phyloP scores from a whole-genome alignment of 2,113 vertebrate species.

The Euleptes europaea region DNA sequence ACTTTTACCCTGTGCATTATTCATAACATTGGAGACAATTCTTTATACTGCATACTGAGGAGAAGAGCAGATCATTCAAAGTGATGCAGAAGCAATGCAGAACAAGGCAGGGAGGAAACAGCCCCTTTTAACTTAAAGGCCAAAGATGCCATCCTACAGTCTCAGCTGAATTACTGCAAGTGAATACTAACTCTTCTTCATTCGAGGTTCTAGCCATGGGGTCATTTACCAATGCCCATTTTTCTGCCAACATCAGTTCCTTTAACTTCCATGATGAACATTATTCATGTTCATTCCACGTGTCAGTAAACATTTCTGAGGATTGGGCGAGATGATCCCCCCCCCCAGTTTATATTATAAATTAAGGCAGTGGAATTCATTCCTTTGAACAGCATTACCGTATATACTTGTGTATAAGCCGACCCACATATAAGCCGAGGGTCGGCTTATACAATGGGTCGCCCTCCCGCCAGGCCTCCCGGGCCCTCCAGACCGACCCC shows the following conservation, averaged over 20 bases:
- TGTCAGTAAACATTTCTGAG: background rate
- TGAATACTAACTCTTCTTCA: background rate
- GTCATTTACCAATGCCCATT: background rate
- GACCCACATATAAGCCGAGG: too few relatives aligned
- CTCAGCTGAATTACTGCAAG: background rate
- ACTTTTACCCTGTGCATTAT: constrained; percentile 54
- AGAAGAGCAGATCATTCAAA: constrained; percentile 31
- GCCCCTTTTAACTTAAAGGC: background rate
- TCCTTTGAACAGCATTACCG: background rate
- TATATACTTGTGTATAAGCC: too few relatives aligned
- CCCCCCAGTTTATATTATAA: background rate
- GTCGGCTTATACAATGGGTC: too few relatives aligned
- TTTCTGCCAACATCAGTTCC: background rate
- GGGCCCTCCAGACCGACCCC: too few relatives aligned
- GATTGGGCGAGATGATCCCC: too few relatives aligned
- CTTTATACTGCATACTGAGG: constrained; percentile 18
- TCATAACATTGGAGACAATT: constrained; percentile 48
- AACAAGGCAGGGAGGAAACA: background rate
- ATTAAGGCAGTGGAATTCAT: background rate
- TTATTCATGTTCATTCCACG: background rate
- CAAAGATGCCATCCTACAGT: background rate
- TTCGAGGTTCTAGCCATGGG: background rate
- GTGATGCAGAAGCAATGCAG: constrained; percentile 24
- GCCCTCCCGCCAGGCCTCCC: too few relatives aligned
- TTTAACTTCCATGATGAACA: background rate